phyloP scores from a whole-genome alignment of 2,797 vertebrate genomes.

The Euthynnus affinis region DNA sequence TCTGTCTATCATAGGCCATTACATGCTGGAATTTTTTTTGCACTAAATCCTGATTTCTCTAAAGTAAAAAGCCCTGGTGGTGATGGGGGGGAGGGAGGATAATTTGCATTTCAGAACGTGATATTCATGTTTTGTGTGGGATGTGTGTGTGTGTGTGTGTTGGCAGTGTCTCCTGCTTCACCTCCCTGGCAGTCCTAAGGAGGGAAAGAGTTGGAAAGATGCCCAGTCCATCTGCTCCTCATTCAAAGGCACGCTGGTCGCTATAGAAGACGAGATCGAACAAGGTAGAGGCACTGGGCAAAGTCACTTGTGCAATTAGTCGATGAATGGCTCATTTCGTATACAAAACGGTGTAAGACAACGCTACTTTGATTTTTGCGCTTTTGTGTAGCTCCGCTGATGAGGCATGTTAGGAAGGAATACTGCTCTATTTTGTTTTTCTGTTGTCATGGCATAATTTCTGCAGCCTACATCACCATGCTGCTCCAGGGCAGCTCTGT shows the following conservation, averaged over 20 bases:
- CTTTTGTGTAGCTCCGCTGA: not conserved
- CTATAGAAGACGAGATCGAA: conserved; percentile 91
- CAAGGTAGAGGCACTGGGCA: conserved; percentile 87
- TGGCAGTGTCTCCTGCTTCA: conserved; percentile 92
- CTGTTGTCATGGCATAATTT: conserved; percentile 38
- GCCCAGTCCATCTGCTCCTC: conserved; percentile 89
- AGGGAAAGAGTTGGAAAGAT: conserved; percentile 88
- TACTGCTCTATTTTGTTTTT: conserved; percentile 26
- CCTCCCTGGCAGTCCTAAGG: conserved; percentile 85
- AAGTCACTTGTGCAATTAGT: not conserved
- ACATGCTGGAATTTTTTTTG: not conserved
- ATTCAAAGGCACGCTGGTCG: conserved; percentile 87
- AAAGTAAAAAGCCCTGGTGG: conserved; percentile 14
- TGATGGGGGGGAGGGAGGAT: conserved; percentile 18
- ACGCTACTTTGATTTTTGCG: not conserved
- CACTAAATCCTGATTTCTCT: not conserved
- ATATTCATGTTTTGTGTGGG: conserved; percentile 48
- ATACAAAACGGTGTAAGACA: not conserved
- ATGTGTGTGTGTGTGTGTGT: conserved; percentile 64
- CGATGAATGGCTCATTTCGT: not conserved
- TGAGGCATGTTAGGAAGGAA: not conserved
- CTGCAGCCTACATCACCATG: conserved; percentile 94
- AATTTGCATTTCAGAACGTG: conserved; percentile 43
- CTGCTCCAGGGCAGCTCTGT: conserved; percentile 89
- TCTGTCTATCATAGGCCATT: not conserved